Evolutionary conservation across 2,888 invertebrate genomes (phyloP).

Genomic region (Eristalinus aeneus): DNA sequence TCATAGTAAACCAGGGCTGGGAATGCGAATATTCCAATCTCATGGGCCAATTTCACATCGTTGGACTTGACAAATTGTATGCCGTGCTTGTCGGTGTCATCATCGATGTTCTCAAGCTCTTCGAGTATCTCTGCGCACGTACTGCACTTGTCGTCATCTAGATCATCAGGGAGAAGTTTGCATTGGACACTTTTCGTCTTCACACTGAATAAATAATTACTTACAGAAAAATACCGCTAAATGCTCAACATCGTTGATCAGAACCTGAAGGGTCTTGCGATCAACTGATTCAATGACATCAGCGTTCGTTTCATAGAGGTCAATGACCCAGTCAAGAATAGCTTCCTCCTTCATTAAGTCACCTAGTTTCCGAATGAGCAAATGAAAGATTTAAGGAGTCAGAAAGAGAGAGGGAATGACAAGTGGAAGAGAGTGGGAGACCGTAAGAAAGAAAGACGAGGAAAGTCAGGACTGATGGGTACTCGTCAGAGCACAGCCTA

Average conservation of each 20-base stretch:
- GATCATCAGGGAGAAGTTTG: not conserved
- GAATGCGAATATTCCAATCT: constrained; percentile 95
- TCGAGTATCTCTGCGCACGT: constrained; percentile 92
- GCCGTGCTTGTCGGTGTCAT: constrained; percentile 94
- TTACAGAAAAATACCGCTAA: constrained; percentile 95
- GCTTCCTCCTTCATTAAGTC: constrained; percentile 96
- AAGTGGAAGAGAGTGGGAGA: too few species aligned
- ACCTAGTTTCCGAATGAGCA: constrained; percentile 79
- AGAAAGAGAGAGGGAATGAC: too few species aligned
- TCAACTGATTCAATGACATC: constrained; percentile 96
- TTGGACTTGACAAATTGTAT: constrained; percentile 97
- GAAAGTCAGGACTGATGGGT: not conserved
- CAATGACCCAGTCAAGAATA: constrained; percentile 94
- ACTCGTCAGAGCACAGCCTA: constrained; percentile 52
- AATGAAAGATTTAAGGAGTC: too few species aligned
- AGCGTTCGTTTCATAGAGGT: constrained; percentile 90
- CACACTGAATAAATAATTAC: constrained; percentile 75
- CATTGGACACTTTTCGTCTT: not conserved
- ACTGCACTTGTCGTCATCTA: constrained; percentile 92
- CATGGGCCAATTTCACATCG: constrained; percentile 93
- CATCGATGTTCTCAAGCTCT: constrained; percentile 94
- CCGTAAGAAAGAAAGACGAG: not conserved
- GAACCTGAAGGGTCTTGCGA: constrained; percentile 92
- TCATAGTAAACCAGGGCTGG: constrained; percentile 96
- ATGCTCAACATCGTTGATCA: constrained; percentile 94